A percentile compares a stretch with the other conserved stretches of the same genome.
Conservation (phyloP, 2,888 invertebrate genomes). For the Ligdia adustata region DNA sequence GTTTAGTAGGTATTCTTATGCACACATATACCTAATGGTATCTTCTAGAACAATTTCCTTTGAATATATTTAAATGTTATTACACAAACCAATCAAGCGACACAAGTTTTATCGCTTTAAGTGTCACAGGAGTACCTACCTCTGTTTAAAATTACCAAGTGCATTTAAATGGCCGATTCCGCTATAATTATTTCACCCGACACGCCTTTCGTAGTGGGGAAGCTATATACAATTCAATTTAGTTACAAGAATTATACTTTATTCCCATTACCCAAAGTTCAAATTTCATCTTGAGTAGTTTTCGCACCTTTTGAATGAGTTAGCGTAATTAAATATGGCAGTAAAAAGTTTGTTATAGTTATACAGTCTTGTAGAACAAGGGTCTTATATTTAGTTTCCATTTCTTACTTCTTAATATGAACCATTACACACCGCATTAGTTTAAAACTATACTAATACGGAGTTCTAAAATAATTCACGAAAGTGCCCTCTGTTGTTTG, state of each 20-base stretch:
- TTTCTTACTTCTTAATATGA: too few species aligned
- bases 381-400: too few species aligned
- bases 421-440: too few species aligned
- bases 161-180: slow-evolving; percentile 66
- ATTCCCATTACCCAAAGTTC: slow-evolving; percentile 19
- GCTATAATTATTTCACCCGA: slow-evolving; percentile 56
- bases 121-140: neutral
- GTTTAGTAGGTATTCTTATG: slow-evolving; percentile 4
- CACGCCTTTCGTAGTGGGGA: slow-evolving; percentile 49
- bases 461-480: too few species aligned
- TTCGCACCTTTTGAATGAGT: slow-evolving; percentile 8
- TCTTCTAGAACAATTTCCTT: slow-evolving; percentile 5
- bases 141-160: slow-evolving; percentile 47
- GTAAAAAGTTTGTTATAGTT: slow-evolving; percentile 12
- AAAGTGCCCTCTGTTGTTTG: too few species aligned
- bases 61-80: slow-evolving; percentile 29
- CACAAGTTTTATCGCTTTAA: slow-evolving; percentile 45
- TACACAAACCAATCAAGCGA: slow-evolving; percentile 48
- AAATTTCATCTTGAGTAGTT: neutral
- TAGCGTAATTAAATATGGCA: slow-evolving; percentile 21
- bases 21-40: neutral
- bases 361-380: too few species aligned
- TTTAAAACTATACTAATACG: too few species aligned
- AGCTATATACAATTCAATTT: slow-evolving; percentile 8
- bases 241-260: slow-evolving; percentile 20